Evolutionary conservation across 1,140 invertebrate species (phyloP).

Genomic region (Leptonema lineaticorne): DNA sequence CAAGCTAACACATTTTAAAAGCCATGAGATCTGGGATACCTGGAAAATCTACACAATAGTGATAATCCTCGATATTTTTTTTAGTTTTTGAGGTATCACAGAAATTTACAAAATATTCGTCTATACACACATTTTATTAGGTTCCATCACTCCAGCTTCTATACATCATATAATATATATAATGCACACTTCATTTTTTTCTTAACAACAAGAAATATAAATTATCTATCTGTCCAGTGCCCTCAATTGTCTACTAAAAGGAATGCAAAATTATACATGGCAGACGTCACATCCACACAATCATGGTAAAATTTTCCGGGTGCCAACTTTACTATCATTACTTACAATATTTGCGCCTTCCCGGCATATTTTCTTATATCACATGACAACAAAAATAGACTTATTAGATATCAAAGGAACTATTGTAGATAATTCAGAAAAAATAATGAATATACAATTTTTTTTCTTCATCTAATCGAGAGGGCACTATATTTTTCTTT

Average conservation of each 20-base stretch:
- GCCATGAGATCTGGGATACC: conserved; percentile 27
- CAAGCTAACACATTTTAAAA: conserved; percentile 40
- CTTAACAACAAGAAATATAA: conserved; percentile 40
- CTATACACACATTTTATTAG: conserved; percentile 13
- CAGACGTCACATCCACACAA: not conserved
- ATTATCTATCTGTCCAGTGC: conserved; percentile 37
- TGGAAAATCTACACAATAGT: conserved; percentile 15
- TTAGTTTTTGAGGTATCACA: conserved; percentile 10
- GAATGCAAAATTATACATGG: conserved; percentile 23
- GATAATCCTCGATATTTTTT: not conserved
- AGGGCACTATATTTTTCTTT: conserved; percentile 35
- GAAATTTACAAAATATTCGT: conserved; percentile 27
- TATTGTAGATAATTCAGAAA: conserved; percentile 22
- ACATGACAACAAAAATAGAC: conserved; percentile 23
- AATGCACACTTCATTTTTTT: conserved; percentile 23
- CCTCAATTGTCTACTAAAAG: conserved; percentile 24
- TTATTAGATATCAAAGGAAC: conserved; percentile 28
- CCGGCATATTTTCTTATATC: conserved; percentile 4
- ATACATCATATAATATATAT: conserved; percentile 8
- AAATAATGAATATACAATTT: conserved; percentile 18
- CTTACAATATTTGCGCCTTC: not conserved
- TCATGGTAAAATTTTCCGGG: not conserved
- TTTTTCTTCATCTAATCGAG: conserved; percentile 26
- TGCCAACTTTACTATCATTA: too few relatives aligned
- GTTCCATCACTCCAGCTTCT: conserved; percentile 3